Conservation (phyloP, 2,888 invertebrate species). For the Apotomis turbidana region DNA sequence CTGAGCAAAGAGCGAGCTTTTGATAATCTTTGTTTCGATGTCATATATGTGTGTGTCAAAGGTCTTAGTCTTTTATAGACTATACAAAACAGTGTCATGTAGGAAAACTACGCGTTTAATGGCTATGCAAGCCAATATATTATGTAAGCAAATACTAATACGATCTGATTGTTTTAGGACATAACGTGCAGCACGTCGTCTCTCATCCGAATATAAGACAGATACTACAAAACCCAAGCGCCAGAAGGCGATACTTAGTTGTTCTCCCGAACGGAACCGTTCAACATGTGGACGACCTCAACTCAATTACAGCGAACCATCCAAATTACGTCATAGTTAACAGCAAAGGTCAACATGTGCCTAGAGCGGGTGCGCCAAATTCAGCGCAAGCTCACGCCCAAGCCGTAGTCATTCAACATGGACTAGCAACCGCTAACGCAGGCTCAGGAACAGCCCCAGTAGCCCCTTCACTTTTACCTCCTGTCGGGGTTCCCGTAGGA, state of each 20-base stretch:
- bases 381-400: slow-evolving; percentile 18
- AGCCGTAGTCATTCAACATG: slow-evolving; percentile 24
- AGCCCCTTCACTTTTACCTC: slow-evolving; percentile 5
- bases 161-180: slow-evolving; percentile 19
- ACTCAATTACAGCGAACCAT: slow-evolving; percentile 3
- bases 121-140: too few species aligned
- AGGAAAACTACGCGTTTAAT: too few species aligned
- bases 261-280: slow-evolving; percentile 30
- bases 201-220: slow-evolving; percentile 27
- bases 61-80: too few species aligned
- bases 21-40: too few species aligned
- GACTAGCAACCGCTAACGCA: slow-evolving; percentile 2
- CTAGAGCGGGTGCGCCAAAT: background rate
- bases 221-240: slow-evolving; percentile 12
- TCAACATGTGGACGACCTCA: slow-evolving; percentile 27
- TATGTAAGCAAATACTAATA: background rate
- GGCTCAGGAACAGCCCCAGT: background rate
- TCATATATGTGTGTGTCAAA: too few species aligned
- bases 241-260: slow-evolving; percentile 11
- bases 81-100: too few species aligned
- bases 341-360: slow-evolving; percentile 26
- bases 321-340: slow-evolving; percentile 31
- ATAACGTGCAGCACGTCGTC: slow-evolving; percentile 30
- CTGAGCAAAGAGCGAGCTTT: too few species aligned
- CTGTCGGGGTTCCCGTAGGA: background rate